These are phyloP conservation scores for Trididemnum clinides DNA, from an alignment of 23 tunicate species.

Conservation along the genomic window DNA sequence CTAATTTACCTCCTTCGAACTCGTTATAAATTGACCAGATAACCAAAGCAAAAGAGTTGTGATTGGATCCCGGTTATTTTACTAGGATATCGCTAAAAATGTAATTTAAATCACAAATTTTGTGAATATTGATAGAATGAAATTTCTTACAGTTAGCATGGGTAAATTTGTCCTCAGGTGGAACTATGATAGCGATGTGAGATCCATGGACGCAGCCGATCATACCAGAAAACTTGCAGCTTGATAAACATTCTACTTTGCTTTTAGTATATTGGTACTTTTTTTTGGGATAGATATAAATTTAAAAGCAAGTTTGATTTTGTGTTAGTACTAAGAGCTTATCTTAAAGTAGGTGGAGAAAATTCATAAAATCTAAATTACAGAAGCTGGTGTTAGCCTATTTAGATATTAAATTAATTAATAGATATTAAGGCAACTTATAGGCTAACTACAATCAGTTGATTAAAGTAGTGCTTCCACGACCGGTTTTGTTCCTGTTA, in stretches of 20 bases:
- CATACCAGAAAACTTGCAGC: not conserved
- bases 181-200: not conserved
- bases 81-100: not conserved
- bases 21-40: not conserved
- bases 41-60: not conserved
- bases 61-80: not conserved
- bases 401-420: too few relatives aligned
- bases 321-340: not conserved
- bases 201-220: not conserved
- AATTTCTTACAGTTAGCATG: too few relatives aligned
- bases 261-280: not conserved
- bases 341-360: not conserved
- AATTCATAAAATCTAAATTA: not conserved
- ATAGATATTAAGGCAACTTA: too few relatives aligned
- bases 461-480: too few relatives aligned
- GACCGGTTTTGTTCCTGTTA: too few relatives aligned
- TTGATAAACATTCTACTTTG: not conserved
- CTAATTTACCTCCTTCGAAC: not conserved
- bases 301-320: not conserved
- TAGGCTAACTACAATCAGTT: too few relatives aligned
- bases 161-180: not conserved
- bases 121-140: too few relatives aligned
- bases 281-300: not conserved
- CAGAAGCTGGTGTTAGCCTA: too few relatives aligned
- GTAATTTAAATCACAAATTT: not conserved